phyloP scores from a whole-genome alignment of 2,113 vertebrate genomes.

The Thamnaconus septentrionalis region DNA sequence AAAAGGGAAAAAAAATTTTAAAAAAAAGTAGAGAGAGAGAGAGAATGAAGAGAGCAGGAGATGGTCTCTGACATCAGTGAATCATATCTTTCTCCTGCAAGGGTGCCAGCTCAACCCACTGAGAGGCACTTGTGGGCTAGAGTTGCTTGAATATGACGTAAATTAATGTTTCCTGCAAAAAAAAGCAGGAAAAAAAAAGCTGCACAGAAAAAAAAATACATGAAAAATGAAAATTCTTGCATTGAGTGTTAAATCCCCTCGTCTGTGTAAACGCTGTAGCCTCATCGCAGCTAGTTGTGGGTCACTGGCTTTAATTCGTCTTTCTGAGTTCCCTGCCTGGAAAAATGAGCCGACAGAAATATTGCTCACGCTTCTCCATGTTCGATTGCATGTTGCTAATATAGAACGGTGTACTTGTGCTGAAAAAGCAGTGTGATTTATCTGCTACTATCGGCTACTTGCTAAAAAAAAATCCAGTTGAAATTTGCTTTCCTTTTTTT shows the following conservation, averaged over 20 bases:
- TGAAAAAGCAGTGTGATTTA: too few relatives aligned
- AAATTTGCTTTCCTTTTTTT: too few relatives aligned
- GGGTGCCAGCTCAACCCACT: constrained; percentile 31
- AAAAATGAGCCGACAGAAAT: too few relatives aligned
- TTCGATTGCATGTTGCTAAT: too few relatives aligned
- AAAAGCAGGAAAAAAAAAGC: constrained; percentile 10
- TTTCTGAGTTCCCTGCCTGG: too few relatives aligned
- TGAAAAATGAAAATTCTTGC: background rate
- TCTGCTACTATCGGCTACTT: too few relatives aligned
- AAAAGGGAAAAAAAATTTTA: background rate
- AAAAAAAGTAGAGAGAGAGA: constrained; percentile 5
- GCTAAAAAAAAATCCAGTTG: too few relatives aligned
- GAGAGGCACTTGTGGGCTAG: constrained; percentile 24
- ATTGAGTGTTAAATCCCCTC: background rate
- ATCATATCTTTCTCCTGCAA: constrained; percentile 22
- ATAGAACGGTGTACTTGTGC: too few relatives aligned
- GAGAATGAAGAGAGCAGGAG: constrained; percentile 25
- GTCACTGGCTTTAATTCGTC: too few relatives aligned
- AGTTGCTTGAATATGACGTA: constrained; percentile 20
- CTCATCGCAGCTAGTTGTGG: too few relatives aligned
- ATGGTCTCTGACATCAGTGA: constrained; percentile 31
- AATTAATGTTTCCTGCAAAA: constrained; percentile 23
- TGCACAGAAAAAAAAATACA: constrained; percentile 1
- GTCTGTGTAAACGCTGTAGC: too few relatives aligned
- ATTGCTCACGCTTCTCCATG: too few relatives aligned